Percentiles rank a stretch among this genome's conserved stretches.
Evolutionary conservation across 53 echinoderm and acorn worm species (phyloP).

Genomic region (Echinometra lucunter): DNA sequence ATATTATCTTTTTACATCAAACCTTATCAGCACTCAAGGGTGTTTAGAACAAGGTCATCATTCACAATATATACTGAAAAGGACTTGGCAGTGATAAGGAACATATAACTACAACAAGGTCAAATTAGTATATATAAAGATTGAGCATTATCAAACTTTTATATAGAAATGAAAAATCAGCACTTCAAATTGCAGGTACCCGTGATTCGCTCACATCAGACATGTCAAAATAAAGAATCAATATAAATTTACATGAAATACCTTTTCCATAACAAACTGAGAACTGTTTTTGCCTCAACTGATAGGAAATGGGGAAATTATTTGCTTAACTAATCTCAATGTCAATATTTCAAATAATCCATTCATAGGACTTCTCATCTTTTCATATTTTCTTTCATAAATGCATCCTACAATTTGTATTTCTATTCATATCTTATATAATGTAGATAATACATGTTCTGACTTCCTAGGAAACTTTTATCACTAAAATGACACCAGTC

Average conservation of each 20-base stretch:
- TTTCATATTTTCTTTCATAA: no score
- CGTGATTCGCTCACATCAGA: background rate
- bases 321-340: no score
- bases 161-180: no score
- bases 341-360: no score
- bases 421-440: no score
- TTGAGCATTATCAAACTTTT: background rate
- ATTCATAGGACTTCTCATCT: no score
- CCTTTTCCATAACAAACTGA: background rate
- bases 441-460: no score
- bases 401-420: no score
- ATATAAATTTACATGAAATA: background rate
- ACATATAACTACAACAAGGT: background rate
- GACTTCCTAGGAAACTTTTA: no score
- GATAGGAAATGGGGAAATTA: no score
- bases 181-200: no score
- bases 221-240: background rate
- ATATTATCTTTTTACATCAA: background rate
- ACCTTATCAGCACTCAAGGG: background rate
- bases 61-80: background rate
- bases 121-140: background rate
- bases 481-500: no score
- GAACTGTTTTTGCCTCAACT: background rate
- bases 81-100: background rate
- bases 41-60: constrained; percentile 1